Evolutionary conservation across 2,888 invertebrate genomes (phyloP), one percentile per base, ranked within the genome.

Genomic region (Idaea dimidiata): DNA sequence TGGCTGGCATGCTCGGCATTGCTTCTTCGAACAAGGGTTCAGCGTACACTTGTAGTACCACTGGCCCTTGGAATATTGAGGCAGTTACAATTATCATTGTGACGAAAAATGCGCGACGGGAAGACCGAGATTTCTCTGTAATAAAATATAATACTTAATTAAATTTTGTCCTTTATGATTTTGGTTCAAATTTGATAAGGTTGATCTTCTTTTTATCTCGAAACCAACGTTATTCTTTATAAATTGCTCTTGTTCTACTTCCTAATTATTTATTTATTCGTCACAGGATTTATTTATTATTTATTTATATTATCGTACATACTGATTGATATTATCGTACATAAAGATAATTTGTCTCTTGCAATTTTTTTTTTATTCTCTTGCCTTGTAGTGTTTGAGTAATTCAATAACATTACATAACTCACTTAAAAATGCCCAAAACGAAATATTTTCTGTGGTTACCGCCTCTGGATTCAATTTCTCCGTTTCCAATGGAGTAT

Each of bases 401-500:
- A n/a, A n/a, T 16, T 2, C 17, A 53, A 53, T 43, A n/a, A n/a
- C n/a, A n/a, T n/a, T n/a, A n/a, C n/a, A 54, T 60, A 24, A 80
- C 86, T 74, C 72, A 85, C 85, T 79, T n/a, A 86, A 66, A 66
- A 81, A 81, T 62, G 79, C 67, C 68, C 75, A 78, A 16, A 73
- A 61, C 0, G 82, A 75, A 0, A 80, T 61, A 18, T 80, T 80
- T 62, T 77, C 60, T 3, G 43, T 31, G 0, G 61, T 17, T 16
- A 62, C 62, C 33, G 60, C 43, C 16, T 66, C 63, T 17, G 71
- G 33, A 8, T 80, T 77, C 14, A 84, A 61, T 56, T 76, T 77
- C 58, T 78, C 73, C 61, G 76, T 74, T 64, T 82, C 84, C 2
- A 76, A 70, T 7, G 74, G 66, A 5, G 54, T 58, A 58, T 75